Evolutionary conservation across 1,140 invertebrate species (phyloP), one percentile per base, ranked within the genome.

Genomic region (Hylaeus volcanicus): DNA sequence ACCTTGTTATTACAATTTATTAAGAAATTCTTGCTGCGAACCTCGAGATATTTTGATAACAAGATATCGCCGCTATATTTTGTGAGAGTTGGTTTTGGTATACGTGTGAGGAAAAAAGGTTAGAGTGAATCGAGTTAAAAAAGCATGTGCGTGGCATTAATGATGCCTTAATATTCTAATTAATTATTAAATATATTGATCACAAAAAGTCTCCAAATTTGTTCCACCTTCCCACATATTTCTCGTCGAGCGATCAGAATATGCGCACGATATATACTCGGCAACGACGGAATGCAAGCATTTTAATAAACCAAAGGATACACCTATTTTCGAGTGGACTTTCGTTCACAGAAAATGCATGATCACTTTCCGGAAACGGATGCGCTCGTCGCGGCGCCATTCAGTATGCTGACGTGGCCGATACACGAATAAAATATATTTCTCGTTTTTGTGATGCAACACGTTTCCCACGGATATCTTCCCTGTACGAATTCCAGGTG

Each of bases 401-500:
- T 66, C 63, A 26, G 53, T 43, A 60, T 69, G 60, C 64, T 69
- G 74, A 66, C 53, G 55, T 76, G 26, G 3, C 55, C 26, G 26
- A 76, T 76, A 76, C 65, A 65, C 45, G 74, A 68, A 76, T 65
- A 58, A 76, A 60, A 76, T 76, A 68, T 76, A 26, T 41, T 76
- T 51, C 64, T 55, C 8, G 2, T 60, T 66, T 66, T 45, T 51
- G 12, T 45, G 64, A 11, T 45, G 43, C 55, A n/a, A 48, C 74
- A 51, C 65, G 64, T 68, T 48, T 41, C 5, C 15, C 11, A 0
- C 48, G 60, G 0, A 37, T 39, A 61, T 64, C 43, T 53, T 66
- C 39, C 12, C 48, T 56, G 5, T n/a, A 5, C 37, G 5, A 60
- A 60, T 68, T 56, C 64, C 43, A 65, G 4, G 11, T 8, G 3